phyloP scores from a whole-genome alignment of 2,888 invertebrate species.

The Drepana falcataria region DNA sequence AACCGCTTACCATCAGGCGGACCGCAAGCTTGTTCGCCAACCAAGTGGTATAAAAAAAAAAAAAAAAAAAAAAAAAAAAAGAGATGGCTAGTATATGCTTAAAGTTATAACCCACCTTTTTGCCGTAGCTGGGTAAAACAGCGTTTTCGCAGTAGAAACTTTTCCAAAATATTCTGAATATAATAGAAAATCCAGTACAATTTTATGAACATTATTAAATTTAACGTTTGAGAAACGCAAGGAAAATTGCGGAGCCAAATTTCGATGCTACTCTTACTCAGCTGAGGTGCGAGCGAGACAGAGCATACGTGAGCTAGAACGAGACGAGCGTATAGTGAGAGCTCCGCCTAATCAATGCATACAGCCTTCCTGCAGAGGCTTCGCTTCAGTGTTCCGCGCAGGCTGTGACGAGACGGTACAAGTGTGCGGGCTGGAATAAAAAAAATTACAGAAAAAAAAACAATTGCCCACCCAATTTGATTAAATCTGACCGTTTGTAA shows the following conservation, averaged over 20 bases:
- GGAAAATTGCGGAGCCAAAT: constrained; percentile 61
- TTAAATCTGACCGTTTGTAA: constrained; percentile 18
- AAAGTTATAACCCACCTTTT: no score
- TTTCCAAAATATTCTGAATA: no score
- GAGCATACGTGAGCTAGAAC: constrained; percentile 24
- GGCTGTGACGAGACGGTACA: constrained; percentile 40
- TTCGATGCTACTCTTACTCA: constrained; percentile 55
- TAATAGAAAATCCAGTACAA: constrained; percentile 20
- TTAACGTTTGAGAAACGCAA: constrained; percentile 52
- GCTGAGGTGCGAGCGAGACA: constrained; percentile 42
- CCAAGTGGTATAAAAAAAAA: no score
- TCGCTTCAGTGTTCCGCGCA: constrained; percentile 62
- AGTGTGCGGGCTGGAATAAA: constrained; percentile 23
- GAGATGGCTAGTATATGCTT: no score
- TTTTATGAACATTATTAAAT: constrained; percentile 38
- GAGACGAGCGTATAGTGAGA: constrained; percentile 41
- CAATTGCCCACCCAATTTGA: constrained; percentile 13
- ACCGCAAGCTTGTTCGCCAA: no score
- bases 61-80: no score
- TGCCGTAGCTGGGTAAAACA: no score
- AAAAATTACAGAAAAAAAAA: constrained; percentile 36
- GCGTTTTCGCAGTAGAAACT: not conserved
- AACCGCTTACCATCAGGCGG: no score
- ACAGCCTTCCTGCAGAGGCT: constrained; percentile 51
- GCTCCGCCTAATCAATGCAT: constrained; percentile 77